phyloP scores from a whole-genome alignment of 2,888 invertebrate species.

The Baronia brevicornis region DNA sequence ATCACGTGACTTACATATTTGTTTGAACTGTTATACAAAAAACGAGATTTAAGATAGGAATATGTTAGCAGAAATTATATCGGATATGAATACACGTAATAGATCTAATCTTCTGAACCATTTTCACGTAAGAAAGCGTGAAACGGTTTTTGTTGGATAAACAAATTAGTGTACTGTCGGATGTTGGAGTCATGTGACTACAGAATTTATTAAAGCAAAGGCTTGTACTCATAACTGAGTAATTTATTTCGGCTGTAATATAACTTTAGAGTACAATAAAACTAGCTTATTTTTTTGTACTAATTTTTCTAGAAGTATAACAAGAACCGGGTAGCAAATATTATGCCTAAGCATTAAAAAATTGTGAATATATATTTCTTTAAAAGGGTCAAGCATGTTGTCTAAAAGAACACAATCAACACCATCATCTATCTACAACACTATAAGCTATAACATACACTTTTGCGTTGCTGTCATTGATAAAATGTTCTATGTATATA shows the following conservation, averaged over 20 bases:
- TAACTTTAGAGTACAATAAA: background rate
- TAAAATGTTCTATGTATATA: too few relatives aligned
- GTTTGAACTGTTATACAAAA: too few relatives aligned
- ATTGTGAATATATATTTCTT: too few relatives aligned
- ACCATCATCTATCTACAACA: too few relatives aligned
- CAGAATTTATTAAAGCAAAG: slow-evolving; percentile 26
- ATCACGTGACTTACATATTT: too few relatives aligned
- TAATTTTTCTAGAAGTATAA: too few relatives aligned
- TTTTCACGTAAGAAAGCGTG: slow-evolving; percentile 25
- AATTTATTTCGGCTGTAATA: background rate
- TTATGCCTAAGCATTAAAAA: too few relatives aligned
- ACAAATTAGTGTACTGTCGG: slow-evolving; percentile 42
- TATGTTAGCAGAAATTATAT: background rate
- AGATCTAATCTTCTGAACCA: slow-evolving; percentile 5
- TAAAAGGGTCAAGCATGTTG: too few relatives aligned
- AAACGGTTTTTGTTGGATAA: slow-evolving; percentile 39
- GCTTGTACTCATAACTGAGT: slow-evolving; percentile 21
- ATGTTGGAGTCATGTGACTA: slow-evolving; percentile 43
- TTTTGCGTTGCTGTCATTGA: background rate
- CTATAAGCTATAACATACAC: slow-evolving; percentile 1
- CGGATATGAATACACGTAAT: slow-evolving; percentile 19
- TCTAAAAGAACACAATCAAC: slow-evolving; percentile 11
- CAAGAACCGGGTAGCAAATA: too few relatives aligned
- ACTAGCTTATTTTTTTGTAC: background rate
- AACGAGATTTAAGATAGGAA: too few relatives aligned